These are phyloP conservation scores for Myrmecobius fasciatus DNA, from an alignment of 2,113 vertebrate genomes.

Conservation along the genomic window DNA sequence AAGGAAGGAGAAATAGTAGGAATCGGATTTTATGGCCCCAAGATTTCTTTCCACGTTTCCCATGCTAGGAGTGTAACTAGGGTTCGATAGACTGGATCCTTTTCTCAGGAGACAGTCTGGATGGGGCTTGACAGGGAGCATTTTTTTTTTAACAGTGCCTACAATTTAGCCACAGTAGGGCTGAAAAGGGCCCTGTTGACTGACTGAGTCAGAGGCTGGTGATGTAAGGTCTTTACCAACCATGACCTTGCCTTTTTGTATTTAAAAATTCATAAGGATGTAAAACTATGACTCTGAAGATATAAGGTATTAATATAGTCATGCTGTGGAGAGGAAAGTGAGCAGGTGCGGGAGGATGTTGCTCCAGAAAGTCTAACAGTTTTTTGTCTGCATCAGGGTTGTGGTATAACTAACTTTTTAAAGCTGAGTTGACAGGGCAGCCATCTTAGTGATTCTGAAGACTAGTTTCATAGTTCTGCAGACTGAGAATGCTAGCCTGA, in stretches of 20 bases:
- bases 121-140: not conserved
- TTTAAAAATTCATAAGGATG: not conserved
- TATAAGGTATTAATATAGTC: not conserved
- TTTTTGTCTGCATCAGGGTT: not conserved
- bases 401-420: not conserved
- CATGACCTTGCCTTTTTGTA: not conserved
- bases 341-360: not conserved
- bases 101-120: not conserved
- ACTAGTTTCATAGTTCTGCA: not conserved
- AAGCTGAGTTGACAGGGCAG: too few species aligned
- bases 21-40: not conserved
- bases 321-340: not conserved
- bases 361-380: not conserved
- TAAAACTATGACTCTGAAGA: not conserved
- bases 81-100: not conserved
- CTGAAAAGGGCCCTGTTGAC: not conserved
- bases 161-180: not conserved
- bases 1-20: not conserved
- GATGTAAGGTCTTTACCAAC: not conserved
- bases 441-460: not conserved
- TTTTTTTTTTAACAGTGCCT: not conserved
- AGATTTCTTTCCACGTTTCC: not conserved
- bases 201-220: not conserved
- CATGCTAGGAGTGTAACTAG: not conserved
- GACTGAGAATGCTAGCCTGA: not conserved